Percentiles rank a stretch among this genome's conserved stretches.
These are phyloP conservation scores for Tadarida brasiliensis DNA, from an alignment of 2,797 vertebrate genomes.

Conservation along the genomic window DNA sequence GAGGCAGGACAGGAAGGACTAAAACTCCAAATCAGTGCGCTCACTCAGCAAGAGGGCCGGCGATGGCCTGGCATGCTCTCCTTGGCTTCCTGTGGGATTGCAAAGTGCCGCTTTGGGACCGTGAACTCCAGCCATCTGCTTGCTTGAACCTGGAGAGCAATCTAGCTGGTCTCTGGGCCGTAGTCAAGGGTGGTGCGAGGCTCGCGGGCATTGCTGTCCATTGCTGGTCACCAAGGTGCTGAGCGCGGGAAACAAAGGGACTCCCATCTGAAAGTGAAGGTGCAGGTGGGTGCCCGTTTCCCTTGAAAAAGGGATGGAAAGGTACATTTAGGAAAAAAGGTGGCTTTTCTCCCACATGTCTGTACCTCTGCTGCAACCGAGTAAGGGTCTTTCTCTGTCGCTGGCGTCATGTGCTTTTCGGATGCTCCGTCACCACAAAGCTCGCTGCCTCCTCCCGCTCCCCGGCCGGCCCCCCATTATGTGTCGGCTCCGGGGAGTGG, in stretches of 20 bases:
- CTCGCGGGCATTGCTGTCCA: accelerated
- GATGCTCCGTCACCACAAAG: accelerated
- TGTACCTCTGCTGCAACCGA: neutral
- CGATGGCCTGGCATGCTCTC: neutral
- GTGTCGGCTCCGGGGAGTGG: neutral
- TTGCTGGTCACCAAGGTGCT: neutral
- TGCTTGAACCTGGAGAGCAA: neutral
- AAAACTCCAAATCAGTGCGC: neutral
- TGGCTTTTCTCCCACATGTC: neutral
- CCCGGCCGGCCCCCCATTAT: neutral
- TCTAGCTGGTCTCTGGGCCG: neutral
- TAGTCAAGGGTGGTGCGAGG: accelerated
- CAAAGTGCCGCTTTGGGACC: neutral
- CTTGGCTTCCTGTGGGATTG: conserved; percentile 50
- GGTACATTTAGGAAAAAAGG: neutral
- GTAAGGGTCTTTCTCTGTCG: neutral
- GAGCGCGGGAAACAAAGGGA: neutral
- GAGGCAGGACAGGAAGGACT: conserved; percentile 48
- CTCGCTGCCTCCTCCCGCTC: neutral
- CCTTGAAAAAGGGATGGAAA: neutral
- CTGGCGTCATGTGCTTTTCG: neutral
- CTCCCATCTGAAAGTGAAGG: neutral
- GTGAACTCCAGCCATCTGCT: conserved; percentile 43
- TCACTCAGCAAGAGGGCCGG: conserved; percentile 11
- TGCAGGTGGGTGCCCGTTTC: neutral